Conservation (phyloP, 2,888 invertebrate species). For the Habroteleia sp. region DNA sequence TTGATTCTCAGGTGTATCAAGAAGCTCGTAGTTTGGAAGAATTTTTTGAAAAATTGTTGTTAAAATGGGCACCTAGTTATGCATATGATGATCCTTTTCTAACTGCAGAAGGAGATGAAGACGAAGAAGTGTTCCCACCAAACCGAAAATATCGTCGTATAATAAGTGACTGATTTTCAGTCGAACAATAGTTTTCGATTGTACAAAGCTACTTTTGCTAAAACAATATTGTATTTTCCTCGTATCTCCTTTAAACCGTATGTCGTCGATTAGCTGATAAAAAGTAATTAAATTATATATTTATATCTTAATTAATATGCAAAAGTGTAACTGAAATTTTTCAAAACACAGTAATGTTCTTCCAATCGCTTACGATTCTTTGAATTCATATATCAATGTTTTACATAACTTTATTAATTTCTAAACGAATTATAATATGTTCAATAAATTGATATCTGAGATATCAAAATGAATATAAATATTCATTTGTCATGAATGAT, state of each 20-base stretch:
- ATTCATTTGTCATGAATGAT: no score
- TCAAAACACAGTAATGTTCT: neutral
- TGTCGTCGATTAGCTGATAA: slow-evolving; percentile 13
- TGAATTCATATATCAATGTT: slow-evolving; percentile 18
- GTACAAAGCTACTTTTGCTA: slow-evolving; percentile 53
- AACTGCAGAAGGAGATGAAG: slow-evolving; percentile 80
- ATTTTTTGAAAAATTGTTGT: slow-evolving; percentile 91
- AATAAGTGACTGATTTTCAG: slow-evolving; percentile 79
- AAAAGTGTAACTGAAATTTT: slow-evolving; percentile 8
- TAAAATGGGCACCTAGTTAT: slow-evolving; percentile 91
- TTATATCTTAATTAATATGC: slow-evolving; percentile 17
- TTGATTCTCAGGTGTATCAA: slow-evolving; percentile 88
- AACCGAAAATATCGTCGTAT: slow-evolving; percentile 82
- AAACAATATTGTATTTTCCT: slow-evolving; percentile 21
- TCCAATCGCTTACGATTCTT: slow-evolving; percentile 8
- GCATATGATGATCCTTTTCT: slow-evolving; percentile 83
- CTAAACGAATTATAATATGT: slow-evolving; percentile 26
- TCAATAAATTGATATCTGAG: no score
- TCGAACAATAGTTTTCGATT: slow-evolving; percentile 17
- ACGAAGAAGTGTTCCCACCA: slow-evolving; percentile 82
- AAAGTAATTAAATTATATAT: slow-evolving; percentile 38
- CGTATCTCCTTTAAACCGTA: slow-evolving; percentile 7
- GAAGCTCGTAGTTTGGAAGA: slow-evolving; percentile 92
- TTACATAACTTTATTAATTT: slow-evolving; percentile 39
- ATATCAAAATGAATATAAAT: no score